Conservation (phyloP, 2,113 vertebrate genomes). For the Bufo gargarizans region DNA sequence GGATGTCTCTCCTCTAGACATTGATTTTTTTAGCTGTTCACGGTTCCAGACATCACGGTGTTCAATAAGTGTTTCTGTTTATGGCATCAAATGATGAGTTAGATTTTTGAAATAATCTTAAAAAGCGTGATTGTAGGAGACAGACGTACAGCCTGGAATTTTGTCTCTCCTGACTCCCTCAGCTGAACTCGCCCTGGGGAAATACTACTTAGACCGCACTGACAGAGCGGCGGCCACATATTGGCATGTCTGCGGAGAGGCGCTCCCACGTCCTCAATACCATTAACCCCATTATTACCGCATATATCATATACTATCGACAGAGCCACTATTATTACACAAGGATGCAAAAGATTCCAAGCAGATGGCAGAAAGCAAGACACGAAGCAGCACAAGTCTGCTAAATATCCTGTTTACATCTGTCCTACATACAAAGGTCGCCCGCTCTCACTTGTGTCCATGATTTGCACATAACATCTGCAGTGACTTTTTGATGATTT, state of each 20-base stretch:
- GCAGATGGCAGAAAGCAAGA: neutral
- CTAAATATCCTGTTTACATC: neutral
- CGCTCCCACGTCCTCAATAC: constrained; percentile 6
- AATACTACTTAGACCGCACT: constrained; percentile 1
- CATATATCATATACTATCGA: neutral
- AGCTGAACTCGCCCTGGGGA: constrained; percentile 23
- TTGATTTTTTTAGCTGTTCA: neutral
- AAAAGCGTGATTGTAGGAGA: constrained; percentile 29
- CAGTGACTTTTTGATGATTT: neutral
- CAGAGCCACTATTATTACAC: neutral
- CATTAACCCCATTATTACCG: neutral
- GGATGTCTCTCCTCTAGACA: neutral
- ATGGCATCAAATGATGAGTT: constrained; percentile 35
- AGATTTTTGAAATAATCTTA: constrained; percentile 42
- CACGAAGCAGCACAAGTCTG: neutral
- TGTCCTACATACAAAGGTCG: neutral
- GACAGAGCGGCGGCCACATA: constrained; percentile 12
- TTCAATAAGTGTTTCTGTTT: constrained; percentile 19
- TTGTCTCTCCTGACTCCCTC: constrained; percentile 32
- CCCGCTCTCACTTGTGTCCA: neutral
- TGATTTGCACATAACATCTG: neutral
- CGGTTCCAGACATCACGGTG: neutral
- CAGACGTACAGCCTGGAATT: constrained; percentile 24
- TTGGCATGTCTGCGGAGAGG: constrained; percentile 13
- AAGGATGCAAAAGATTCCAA: neutral